Base-by-base conservation (phyloP, 2,888 invertebrate species). In the Sthenelais limicola region DNA sequence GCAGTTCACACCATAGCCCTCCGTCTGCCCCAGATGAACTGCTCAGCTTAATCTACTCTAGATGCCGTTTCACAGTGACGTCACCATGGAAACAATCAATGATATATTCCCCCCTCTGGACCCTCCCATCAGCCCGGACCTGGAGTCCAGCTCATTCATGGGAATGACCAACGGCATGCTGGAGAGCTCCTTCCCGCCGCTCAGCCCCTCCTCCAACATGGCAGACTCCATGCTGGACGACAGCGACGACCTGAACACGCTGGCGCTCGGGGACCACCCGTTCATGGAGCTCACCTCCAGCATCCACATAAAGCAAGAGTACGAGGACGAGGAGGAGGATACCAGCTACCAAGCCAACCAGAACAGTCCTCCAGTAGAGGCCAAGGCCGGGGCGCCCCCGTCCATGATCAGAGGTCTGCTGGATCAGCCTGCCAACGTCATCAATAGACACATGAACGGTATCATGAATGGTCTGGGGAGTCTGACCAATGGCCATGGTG, bases 251-350 rank as follows among this genome's bases (percentile, higher is more conserved):
- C 24, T 62, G 12, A 62, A 62, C 24, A 62, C 18, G 3, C 26
- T 62, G 62, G 62, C n/a, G 24, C 62, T 62, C 38, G 62, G 62
- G 2, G 62, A 62, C 18, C 62, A 62, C 24, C 62, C 62, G 3
- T 62, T 62, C 38, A 62, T 62, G 62, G 62, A 62, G 62, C 18
- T 62, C 35, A 62, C 62, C 3, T 62, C 62, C 3, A 43, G 62
- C 4, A 62, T 62, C n/a, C 62, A 62, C 62, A 62, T 62, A 35
- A 62, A 62, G 62, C 62, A 62, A 28, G 62, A 62, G 62, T 62
- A 62, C 21, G 62, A 62, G 26, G 62, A 62, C 18, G 62, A 62
- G 9, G 51, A 51, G 24, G 56, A 56, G 3, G 62, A 62, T 21
- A 24, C 5, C 5, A 21, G 15, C 52, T 28, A 2, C 21, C 48